Conservation (phyloP, 1,140 invertebrate genomes). For the Nasonia longicornis region DNA sequence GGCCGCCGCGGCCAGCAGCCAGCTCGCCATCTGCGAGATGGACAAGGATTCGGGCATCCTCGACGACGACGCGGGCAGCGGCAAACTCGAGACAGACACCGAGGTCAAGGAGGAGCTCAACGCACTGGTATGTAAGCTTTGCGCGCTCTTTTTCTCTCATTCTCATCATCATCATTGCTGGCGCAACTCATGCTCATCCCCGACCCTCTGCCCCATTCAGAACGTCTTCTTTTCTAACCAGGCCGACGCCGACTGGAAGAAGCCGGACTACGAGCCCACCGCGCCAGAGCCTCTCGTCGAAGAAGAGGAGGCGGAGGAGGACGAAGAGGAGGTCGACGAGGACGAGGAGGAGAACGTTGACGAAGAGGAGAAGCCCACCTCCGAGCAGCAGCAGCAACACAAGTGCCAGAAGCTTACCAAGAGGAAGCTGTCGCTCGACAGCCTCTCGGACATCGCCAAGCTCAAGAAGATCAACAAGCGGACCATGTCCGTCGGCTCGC, state of each 20-base stretch:
- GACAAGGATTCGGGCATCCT: conserved; percentile 66
- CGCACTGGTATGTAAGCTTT: neutral
- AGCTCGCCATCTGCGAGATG: conserved; percentile 64
- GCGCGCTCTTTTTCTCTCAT: neutral
- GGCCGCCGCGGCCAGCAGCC: conserved; percentile 40
- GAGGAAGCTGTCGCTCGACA: conserved; percentile 63
- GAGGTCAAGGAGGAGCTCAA: conserved; percentile 60
- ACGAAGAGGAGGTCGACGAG: conserved; percentile 42
- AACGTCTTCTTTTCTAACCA: conserved; percentile 11
- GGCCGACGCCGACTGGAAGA: conserved; percentile 53
- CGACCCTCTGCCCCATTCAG: neutral
- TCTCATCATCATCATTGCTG: neutral
- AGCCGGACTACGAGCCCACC: conserved; percentile 64
- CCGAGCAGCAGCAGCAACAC: conserved; percentile 57
- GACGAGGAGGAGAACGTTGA: conserved; percentile 11
- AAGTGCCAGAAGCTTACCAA: conserved; percentile 71
- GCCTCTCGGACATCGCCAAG: conserved; percentile 58
- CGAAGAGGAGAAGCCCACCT: neutral
- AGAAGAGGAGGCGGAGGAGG: conserved; percentile 39
- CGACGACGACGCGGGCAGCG: conserved; percentile 61
- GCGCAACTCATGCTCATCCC: neutral
- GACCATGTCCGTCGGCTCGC: conserved; percentile 60
- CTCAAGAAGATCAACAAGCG: conserved; percentile 63
- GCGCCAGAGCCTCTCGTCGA: conserved; percentile 56
- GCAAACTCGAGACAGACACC: conserved; percentile 63